These are phyloP conservation scores for Platyrinchus mystaceus DNA, from an alignment of 2,797 vertebrate species.

Conservation along the genomic window DNA sequence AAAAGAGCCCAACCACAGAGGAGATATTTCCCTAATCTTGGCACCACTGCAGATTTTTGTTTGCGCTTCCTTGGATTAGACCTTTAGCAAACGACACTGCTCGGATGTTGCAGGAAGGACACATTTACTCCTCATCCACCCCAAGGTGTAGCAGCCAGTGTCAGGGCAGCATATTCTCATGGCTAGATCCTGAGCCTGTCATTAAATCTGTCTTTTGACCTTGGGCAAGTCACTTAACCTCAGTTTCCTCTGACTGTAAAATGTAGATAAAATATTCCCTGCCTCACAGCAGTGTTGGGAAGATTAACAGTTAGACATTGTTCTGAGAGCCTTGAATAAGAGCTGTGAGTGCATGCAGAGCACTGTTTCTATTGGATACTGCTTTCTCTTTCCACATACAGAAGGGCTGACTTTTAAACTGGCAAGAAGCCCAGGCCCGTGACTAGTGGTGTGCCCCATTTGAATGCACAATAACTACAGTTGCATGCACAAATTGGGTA, in stretches of 20 bases:
- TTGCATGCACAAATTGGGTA: slow-evolving; percentile 64
- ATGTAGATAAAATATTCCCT: slow-evolving; percentile 63
- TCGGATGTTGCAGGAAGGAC: not conserved
- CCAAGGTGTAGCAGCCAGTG: slow-evolving; percentile 18
- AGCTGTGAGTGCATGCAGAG: slow-evolving; percentile 53
- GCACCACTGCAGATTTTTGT: slow-evolving; percentile 57
- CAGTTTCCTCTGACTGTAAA: slow-evolving; percentile 64
- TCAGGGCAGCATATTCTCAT: slow-evolving; percentile 43
- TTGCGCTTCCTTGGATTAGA: slow-evolving; percentile 66
- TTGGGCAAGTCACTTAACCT: slow-evolving; percentile 66
- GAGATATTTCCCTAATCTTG: slow-evolving; percentile 69
- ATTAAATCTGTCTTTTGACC: slow-evolving; percentile 59
- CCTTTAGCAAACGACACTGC: slow-evolving; percentile 32
- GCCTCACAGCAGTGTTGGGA: slow-evolving; percentile 49
- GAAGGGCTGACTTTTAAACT: slow-evolving; percentile 67
- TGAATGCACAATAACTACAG: slow-evolving; percentile 66
- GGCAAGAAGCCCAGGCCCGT: slow-evolving; percentile 65
- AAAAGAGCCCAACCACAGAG: slow-evolving; percentile 61
- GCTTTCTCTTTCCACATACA: slow-evolving; percentile 50
- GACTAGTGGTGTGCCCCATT: slow-evolving; percentile 56
- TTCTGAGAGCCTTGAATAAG: slow-evolving; percentile 54
- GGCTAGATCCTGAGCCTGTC: slow-evolving; percentile 16
- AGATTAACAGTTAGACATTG: slow-evolving; percentile 69
- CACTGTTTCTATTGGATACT: slow-evolving; percentile 61
- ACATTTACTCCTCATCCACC: not conserved